Percentiles rank a stretch among this genome's conserved stretches.
These are phyloP conservation scores for Anguilla obscura DNA, from an alignment of 2,797 vertebrate genomes.

Conservation along the genomic window DNA sequence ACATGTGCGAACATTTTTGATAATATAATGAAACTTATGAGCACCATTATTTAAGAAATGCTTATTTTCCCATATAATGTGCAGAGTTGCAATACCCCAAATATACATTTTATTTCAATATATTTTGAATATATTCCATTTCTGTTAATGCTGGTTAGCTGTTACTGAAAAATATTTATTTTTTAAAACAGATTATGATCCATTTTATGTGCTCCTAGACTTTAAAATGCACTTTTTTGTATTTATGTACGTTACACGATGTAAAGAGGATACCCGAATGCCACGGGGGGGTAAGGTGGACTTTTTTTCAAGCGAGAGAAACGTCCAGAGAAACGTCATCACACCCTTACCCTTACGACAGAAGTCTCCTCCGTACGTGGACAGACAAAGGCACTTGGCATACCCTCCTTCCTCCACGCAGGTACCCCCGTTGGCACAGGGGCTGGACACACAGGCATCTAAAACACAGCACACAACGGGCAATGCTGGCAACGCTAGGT, in stretches of 20 bases:
- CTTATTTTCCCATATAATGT: no score
- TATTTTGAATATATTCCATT: background rate
- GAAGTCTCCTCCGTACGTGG: slow-evolving; percentile 81
- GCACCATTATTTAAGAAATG: no score
- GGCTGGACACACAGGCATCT: slow-evolving; percentile 84
- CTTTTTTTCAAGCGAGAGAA: background rate
- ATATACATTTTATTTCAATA: background rate
- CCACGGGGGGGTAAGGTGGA: background rate
- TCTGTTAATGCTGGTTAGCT: background rate
- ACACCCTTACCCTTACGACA: slow-evolving; percentile 78
- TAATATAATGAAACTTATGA: background rate
- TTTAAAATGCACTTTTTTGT: no score
- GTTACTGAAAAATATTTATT: background rate
- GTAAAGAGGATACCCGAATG: background rate
- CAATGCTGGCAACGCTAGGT: slow-evolving; percentile 29
- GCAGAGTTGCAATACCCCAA: background rate
- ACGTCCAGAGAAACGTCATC: background rate
- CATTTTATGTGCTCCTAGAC: no score
- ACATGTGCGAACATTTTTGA: no score
- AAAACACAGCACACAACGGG: slow-evolving; percentile 47
- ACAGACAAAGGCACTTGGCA: slow-evolving; percentile 80
- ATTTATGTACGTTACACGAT: background rate
- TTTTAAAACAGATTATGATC: background rate
- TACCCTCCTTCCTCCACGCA: slow-evolving; percentile 74
- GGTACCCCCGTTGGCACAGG: slow-evolving; percentile 90